Base-by-base conservation (phyloP, 2,888 invertebrate genomes). In the Protula sp. region DNA sequence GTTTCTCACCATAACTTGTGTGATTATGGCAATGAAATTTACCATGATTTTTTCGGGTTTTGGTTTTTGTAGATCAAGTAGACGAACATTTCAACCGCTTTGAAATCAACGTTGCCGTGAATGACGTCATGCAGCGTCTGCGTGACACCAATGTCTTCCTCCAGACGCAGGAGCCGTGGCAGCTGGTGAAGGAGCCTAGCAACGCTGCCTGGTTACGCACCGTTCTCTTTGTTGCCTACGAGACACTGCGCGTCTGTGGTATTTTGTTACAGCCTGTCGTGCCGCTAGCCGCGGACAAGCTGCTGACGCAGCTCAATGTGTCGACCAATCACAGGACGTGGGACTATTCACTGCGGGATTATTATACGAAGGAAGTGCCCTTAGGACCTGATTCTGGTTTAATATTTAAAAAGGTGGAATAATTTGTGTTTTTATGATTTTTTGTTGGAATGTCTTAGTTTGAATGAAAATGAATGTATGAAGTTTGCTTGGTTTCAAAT, bases 161-260 rank as follows among this genome's bases (percentile, higher is more conserved):
- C 72, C 90, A 95, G 74, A 83, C 87, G 2, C 85, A 87, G 70
- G 88, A 89, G 77, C 97, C 97, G 0, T 99, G 98, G 98, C 86
- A 88, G 68, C 83, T 97, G 61, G 86, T 84, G 57, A 89, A 90
- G 73, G 68, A 70, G 1, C 26, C 54, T 2, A 80, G 83, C 0
- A 82, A 74, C 19, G 58, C 59, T 22, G 54, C 30, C 14, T 69
- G 73, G 71, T 81, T 92, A n/a, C 61, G 71, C 30, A 86, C 87
- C 22, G 86, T 94, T 55, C 84, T 97, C 59, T 89, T 90, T 75
- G 80, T 95, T 51, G 88, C 90, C 27, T 84, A 95, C 83, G 95
- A 98, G 82, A 87, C 89, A 0, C 81, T 93, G 50, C 85, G 95
- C 69, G 87, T 93, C 60, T 85, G 86, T 70, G 87, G 87, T 22